Percentiles rank a stretch among this genome's conserved stretches.
These are phyloP conservation scores for Raja brachyura DNA, from an alignment of 2,113 vertebrate species.

Conservation along the genomic window DNA sequence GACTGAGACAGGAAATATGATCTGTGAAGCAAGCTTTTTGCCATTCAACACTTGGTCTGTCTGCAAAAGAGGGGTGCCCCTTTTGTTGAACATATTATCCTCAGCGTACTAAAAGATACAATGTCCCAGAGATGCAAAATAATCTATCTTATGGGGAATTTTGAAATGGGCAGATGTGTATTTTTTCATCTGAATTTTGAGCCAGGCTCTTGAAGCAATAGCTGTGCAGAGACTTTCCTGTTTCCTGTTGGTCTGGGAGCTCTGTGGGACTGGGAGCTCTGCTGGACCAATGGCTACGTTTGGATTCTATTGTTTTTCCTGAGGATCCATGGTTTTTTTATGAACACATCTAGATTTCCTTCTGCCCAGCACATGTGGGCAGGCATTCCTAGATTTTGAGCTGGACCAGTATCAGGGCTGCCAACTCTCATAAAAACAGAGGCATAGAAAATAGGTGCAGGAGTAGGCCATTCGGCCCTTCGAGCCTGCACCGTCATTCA, in stretches of 20 bases:
- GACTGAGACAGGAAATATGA: slow-evolving; percentile 24
- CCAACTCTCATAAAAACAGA: no score
- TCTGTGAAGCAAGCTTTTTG: background rate
- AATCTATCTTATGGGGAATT: background rate
- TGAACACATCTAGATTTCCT: background rate
- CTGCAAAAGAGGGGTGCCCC: background rate
- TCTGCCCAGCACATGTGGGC: background rate
- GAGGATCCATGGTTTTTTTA: background rate
- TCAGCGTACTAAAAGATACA: background rate
- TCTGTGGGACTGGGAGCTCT: background rate
- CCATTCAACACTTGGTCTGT: background rate
- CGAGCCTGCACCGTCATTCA: no score
- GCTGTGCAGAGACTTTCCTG: no score
- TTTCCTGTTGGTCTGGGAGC: no score
- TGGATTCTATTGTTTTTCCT: background rate
- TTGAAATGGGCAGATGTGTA: background rate
- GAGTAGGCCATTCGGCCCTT: no score
- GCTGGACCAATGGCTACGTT: background rate
- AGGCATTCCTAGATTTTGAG: background rate
- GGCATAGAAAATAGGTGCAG: no score
- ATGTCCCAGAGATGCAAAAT: background rate
- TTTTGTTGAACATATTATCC: background rate
- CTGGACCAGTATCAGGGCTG: background rate
- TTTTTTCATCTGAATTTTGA: background rate
- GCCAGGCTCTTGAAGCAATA: no score